Evolutionary conservation across 2,113 vertebrate genomes (phyloP).

Genomic region (Setophaga kirtlandii): DNA sequence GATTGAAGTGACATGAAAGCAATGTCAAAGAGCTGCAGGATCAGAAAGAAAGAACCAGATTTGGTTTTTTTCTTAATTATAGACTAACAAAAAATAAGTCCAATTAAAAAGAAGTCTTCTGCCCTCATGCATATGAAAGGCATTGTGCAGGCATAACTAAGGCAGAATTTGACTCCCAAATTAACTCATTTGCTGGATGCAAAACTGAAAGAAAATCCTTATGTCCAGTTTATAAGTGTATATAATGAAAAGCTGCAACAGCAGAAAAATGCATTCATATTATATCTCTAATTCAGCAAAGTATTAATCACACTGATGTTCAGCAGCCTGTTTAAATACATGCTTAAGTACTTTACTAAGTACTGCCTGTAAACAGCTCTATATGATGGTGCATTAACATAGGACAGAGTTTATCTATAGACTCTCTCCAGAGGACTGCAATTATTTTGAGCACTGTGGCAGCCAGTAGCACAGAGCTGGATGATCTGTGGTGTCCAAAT

Average conservation of each 20-base stretch:
- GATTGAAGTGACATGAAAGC: neutral
- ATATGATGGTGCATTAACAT: neutral
- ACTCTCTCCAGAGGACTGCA: neutral
- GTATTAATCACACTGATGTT: constrained; percentile 55
- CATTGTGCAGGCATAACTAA: constrained; percentile 11
- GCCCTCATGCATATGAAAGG: neutral
- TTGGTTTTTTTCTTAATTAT: neutral
- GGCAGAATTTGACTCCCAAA: constrained; percentile 50
- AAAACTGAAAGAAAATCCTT: constrained; percentile 35
- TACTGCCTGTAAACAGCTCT: constrained; percentile 44
- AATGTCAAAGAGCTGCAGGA: neutral
- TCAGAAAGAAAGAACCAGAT: neutral
- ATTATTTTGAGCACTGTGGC: neutral
- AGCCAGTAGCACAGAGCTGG: neutral
- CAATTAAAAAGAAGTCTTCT: constrained; percentile 35
- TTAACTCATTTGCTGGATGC: constrained; percentile 30
- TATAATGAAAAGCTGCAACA: constrained; percentile 46
- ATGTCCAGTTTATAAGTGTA: constrained; percentile 12
- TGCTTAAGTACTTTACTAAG: constrained; percentile 48
- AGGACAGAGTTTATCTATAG: constrained; percentile 8
- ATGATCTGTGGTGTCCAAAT: neutral
- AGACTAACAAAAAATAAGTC: neutral
- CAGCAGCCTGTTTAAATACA: constrained; percentile 59
- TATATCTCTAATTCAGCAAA: constrained; percentile 47
- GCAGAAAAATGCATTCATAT: constrained; percentile 35